Evolutionary conservation across 1,140 invertebrate species (phyloP), one percentile per base, ranked within the genome.

Genomic region (Papilio machaon): DNA sequence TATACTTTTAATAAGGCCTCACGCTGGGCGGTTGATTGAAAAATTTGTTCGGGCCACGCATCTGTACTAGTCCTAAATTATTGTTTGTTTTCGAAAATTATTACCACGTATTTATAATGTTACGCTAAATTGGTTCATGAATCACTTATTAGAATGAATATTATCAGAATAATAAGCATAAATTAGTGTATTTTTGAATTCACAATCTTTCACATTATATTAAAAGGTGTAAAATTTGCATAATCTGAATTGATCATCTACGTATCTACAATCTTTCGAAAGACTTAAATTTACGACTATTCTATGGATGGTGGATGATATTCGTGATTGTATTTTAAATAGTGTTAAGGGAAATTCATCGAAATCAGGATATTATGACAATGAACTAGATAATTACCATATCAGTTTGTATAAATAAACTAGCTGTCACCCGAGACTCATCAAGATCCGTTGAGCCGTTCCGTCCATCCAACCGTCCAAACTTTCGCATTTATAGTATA

Each of bases 1-100:
- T 91, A 91, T 89, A 87, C 81, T 85, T 90, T 87, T 92, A 91
- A 91, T 91, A 89, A 89, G 87, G 85, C 75, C 19, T 81, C 91
- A 89, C 73, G 87, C 90, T 92, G 91, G 38, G 91, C 79, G 8
- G 84, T 52, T 88, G 89, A 92, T 92, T 92, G 90, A 92, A 92
- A 91, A 92, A 89, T 88, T 85, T 88, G 80, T 73, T 80, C 83
- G 81, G 83, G 76, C 76, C 83, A 75, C 79, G 77, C 54, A 75
- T 81, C 38, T 75, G 19, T 49, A 82, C 83, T 81, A 82, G 74
- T 75, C 47, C 80, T 89, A 82, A 86, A 83, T 84, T 87, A 88
- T 87, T 83, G 82, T 88, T 85, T 85, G 82, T 83, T 81, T 73
- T 81, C 74, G 77, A 81, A 49, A 77, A 76, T 78, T 83, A 64